Percentiles rank a stretch among this genome's conserved stretches.
Evolutionary conservation across 2,113 vertebrate species (phyloP).

Genomic region (Mirounga angustirostris): DNA sequence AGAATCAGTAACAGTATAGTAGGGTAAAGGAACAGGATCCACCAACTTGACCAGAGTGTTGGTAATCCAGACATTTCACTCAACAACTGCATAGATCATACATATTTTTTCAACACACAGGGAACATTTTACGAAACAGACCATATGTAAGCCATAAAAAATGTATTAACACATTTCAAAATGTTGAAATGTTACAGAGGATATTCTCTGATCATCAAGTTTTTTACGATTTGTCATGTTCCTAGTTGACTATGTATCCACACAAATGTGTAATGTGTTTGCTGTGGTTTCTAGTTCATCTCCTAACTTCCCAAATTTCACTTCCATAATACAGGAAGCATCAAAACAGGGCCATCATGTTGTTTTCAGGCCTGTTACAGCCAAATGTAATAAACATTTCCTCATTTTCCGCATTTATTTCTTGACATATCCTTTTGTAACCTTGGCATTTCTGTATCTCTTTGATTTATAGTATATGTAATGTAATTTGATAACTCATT

Average conservation of each 20-base stretch:
- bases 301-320: slow-evolving; percentile 59
- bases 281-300: slow-evolving; percentile 18
- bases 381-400: not conserved
- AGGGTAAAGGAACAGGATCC: not conserved
- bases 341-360: not conserved
- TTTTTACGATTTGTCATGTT: not conserved
- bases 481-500: not conserved
- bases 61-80: not conserved
- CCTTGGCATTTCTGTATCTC: not conserved
- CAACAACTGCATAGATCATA: not conserved
- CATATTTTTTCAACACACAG: not conserved
- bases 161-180: not conserved
- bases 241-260: not conserved
- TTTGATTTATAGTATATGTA: not conserved
- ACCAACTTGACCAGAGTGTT: not conserved
- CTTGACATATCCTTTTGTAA: not conserved
- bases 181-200: slow-evolving; percentile 11
- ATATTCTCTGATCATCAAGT: not conserved
- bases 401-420: slow-evolving; percentile 29
- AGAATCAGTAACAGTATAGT: not conserved
- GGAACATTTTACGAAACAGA: not conserved
- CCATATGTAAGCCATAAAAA: not conserved
- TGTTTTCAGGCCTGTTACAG: not conserved
- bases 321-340: slow-evolving; percentile 19
- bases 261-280: not conserved